Evolutionary conservation across 2,113 vertebrate species (phyloP).

Genomic region (Gallinago paraguaiae): DNA sequence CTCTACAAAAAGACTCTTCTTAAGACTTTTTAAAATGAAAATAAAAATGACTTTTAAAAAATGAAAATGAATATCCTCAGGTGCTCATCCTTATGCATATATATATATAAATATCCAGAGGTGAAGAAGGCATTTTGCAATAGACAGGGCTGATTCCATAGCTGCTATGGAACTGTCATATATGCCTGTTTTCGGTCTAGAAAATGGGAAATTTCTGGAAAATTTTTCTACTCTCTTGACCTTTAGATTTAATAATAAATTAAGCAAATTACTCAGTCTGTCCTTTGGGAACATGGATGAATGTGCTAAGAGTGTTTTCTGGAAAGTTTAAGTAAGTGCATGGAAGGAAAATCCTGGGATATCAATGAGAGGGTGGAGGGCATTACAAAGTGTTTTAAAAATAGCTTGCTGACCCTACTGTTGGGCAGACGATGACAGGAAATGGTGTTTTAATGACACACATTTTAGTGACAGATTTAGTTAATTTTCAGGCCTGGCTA

Average conservation of each 20-base stretch:
- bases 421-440: neutral
- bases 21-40: too few relatives aligned
- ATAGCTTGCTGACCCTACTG: neutral
- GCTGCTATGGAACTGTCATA: neutral
- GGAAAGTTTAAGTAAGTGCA: neutral
- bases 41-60: too few relatives aligned
- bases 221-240: neutral
- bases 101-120: neutral
- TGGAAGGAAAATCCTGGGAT: neutral
- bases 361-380: neutral
- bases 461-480: neutral
- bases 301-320: neutral
- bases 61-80: neutral
- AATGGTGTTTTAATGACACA: neutral
- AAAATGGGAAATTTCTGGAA: neutral
- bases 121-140: neutral
- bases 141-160: neutral
- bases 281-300: neutral
- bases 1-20: neutral
- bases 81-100: rapidly evolving
- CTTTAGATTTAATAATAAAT: neutral
- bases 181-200: rapidly evolving
- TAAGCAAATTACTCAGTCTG: neutral
- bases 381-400: neutral
- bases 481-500: constrained; percentile 29